Evolutionary conservation across 2,113 vertebrate species (phyloP).

Genomic region (Falco punctatus): DNA sequence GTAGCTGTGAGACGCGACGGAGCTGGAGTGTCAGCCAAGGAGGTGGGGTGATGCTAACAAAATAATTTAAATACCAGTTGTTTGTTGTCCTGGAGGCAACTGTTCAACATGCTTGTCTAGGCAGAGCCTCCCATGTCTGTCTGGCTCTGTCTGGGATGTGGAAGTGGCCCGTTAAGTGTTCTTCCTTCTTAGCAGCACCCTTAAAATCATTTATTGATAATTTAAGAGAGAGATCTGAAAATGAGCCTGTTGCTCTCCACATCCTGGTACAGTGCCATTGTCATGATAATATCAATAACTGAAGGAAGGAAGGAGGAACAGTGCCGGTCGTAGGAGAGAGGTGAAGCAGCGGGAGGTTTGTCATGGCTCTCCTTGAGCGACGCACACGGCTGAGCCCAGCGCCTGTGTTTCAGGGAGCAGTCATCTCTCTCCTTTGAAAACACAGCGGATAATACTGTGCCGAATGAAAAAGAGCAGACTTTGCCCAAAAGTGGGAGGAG

Average conservation of each 20-base stretch:
- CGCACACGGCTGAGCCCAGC: accelerated
- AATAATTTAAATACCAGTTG: not conserved
- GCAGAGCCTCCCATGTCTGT: not conserved
- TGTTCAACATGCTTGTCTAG: accelerated
- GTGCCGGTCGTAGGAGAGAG: not conserved
- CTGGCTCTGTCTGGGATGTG: not conserved
- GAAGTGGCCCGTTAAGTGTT: not conserved
- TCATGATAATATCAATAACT: not conserved
- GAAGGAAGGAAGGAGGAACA: not conserved
- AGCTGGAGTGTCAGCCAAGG: not conserved
- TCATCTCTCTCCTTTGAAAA: accelerated
- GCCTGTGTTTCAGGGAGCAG: not conserved
- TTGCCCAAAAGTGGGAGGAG: not conserved
- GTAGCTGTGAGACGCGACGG: accelerated
- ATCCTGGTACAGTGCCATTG: not conserved
- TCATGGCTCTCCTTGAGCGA: not conserved
- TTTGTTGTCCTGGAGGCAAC: not conserved
- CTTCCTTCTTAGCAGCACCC: not conserved
- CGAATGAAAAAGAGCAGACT: not conserved
- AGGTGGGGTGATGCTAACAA: not conserved
- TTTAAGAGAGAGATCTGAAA: not conserved
- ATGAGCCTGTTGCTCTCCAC: not conserved
- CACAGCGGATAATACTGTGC: accelerated
- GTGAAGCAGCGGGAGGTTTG: not conserved
- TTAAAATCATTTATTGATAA: not conserved